Base-by-base conservation (phyloP, 2,113 vertebrate species). In the Arvicanthis niloticus region DNA sequence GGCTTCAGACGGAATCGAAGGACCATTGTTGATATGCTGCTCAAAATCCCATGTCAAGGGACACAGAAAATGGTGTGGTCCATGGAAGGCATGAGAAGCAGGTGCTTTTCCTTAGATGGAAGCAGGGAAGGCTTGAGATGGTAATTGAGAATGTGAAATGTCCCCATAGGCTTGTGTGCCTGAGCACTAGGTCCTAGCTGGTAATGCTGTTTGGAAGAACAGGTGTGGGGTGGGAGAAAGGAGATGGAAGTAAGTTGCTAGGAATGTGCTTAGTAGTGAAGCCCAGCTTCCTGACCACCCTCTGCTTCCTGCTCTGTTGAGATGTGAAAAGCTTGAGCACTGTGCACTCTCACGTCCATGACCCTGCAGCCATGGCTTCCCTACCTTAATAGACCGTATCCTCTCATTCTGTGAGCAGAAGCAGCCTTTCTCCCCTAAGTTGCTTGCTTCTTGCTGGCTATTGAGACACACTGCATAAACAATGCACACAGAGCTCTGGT, bases 1-100 rank as follows among this genome's bases (percentile, higher is more conserved):
- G 26, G 97, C 98, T 98, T 99, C 99, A 0, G 95, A 98, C 51
- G 99, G 99, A 98, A 99, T 98, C 95, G 99, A 99, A 95, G 99
- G 98, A 97, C 99, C 99, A 98, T 98, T 99, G 98, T 99, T 89
- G 98, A 99, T 99, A 94, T 99, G 99, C 51, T 99, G 98, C 98
- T 99, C 99, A 62, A 99, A 98, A 58, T 7, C 99, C 56, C 99
- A 99, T 93, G 98, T 98, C 88, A 99, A 98, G 17, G 99, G 96
- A 89, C 34, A 96, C 24, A 2, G 17, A 98, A 29, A 67, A 97
- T 98, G 97, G 99, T 99, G 11, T 98, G 98, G 96, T 97, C 96
- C 40, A 96, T 98, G 0, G 97, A 97, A 0, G 98, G 97, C 95
- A 99, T 99, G 98, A 98, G 34, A 1, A 97, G 97, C 96, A 98